phyloP scores from a whole-genome alignment of 2,888 invertebrate genomes.

The Abrostola triplasia region DNA sequence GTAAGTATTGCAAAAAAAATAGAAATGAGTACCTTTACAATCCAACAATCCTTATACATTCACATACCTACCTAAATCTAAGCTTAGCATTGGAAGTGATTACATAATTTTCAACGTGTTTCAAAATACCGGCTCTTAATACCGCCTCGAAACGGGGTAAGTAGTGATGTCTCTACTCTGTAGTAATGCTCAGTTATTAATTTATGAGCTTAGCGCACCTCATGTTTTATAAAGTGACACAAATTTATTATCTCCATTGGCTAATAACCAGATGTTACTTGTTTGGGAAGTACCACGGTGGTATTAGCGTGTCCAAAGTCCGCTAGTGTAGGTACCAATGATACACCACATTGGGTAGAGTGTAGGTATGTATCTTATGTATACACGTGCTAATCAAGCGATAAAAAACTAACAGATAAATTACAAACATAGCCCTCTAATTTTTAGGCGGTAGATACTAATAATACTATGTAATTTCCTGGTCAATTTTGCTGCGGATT shows the following conservation, averaged over 20 bases:
- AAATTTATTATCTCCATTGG: constrained; percentile 57
- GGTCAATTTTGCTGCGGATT: too few species aligned
- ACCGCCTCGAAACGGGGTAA: constrained; percentile 21
- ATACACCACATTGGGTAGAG: too few species aligned
- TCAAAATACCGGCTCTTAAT: background rate
- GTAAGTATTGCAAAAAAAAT: too few species aligned
- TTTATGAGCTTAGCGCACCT: constrained; percentile 51
- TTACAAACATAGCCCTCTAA: too few species aligned
- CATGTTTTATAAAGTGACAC: constrained; percentile 56
- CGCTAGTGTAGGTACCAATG: background rate
- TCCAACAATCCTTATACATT: too few species aligned
- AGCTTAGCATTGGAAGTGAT: background rate
- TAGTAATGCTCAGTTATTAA: constrained; percentile 41
- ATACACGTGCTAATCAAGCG: too few species aligned
- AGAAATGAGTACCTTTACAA: too few species aligned
- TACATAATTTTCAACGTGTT: background rate
- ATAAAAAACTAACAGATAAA: too few species aligned
- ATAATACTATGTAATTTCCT: too few species aligned
- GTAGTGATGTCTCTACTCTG: constrained; percentile 32
- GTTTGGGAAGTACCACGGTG: constrained; percentile 39
- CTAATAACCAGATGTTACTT: constrained; percentile 54
- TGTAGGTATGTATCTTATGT: too few species aligned
- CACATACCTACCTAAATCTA: too few species aligned
- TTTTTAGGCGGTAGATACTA: too few species aligned
- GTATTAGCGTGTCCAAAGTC: constrained; percentile 44